Conservation (phyloP, 2,888 invertebrate genomes). For the Brachycybe producta region DNA sequence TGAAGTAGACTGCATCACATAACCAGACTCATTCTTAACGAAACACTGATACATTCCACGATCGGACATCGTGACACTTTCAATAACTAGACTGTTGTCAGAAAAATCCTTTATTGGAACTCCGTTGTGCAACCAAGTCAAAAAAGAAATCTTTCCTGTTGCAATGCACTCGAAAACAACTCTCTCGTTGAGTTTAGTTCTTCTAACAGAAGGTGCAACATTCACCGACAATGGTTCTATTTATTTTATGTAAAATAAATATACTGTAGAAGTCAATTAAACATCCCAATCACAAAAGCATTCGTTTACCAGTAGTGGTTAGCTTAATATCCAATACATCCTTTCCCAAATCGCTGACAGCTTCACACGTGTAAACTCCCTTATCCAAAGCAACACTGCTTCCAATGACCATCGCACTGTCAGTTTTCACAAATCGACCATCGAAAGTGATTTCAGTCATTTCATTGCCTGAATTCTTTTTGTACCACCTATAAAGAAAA, state of each 20-base stretch:
- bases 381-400: not conserved
- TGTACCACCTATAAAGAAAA: constrained; percentile 18
- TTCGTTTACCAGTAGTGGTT: not conserved
- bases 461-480: not conserved
- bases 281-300: no score
- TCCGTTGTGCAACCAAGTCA: constrained; percentile 70
- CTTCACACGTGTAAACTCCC: constrained; percentile 1
- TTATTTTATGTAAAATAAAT: no score
- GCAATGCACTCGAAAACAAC: constrained; percentile 76
- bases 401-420: not conserved
- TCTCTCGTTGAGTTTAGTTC: constrained; percentile 37
- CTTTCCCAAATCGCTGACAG: constrained; percentile 3
- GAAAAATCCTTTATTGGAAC: constrained; percentile 37
- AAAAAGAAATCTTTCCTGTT: constrained; percentile 67
- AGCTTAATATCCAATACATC: not conserved
- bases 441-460: not conserved
- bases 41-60: constrained; percentile 34
- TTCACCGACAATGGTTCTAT: no score
- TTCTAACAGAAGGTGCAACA: no score
- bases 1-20: constrained; percentile 53
- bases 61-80: constrained; percentile 30
- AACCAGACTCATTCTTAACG: constrained; percentile 27
- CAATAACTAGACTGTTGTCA: constrained; percentile 21
- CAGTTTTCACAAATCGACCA: constrained; percentile 32
- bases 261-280: no score